A percentile compares a stretch with the other conserved stretches of the same genome.
phyloP scores from a whole-genome alignment of 2,888 invertebrate species.

The Polydrusus pterygomalis region DNA sequence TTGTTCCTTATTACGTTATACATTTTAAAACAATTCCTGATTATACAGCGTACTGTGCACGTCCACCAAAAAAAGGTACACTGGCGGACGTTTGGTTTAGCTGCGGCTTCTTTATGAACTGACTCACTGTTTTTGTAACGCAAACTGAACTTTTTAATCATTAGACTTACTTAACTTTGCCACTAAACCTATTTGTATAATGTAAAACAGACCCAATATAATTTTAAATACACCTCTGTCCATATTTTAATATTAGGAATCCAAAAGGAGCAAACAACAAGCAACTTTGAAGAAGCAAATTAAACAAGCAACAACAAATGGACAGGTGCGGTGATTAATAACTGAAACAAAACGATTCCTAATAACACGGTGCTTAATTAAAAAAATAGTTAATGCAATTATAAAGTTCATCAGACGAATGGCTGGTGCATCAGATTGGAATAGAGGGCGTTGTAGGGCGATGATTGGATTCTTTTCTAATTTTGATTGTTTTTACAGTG shows the following conservation, averaged over 20 bases:
- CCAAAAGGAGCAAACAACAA: constrained; percentile 9
- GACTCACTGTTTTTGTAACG: no score
- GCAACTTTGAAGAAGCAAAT: constrained; percentile 36
- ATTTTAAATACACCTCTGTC: constrained; percentile 11
- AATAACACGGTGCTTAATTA: constrained; percentile 38
- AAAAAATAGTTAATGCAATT: constrained; percentile 36
- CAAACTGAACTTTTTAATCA: no score
- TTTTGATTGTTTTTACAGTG: no score
- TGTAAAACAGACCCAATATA: no score
- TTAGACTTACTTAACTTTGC: no score
- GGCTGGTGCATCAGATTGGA: constrained; percentile 24
- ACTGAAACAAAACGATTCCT: constrained; percentile 38
- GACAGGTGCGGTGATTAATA: constrained; percentile 43
- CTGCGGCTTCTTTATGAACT: no score
- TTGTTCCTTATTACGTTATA: no score
- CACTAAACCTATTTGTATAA: no score
- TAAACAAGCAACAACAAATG: constrained; percentile 35
- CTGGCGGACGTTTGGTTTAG: no score
- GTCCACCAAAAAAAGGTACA: no score
- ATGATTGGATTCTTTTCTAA: constrained; percentile 5
- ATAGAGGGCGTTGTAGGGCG: constrained; percentile 25
- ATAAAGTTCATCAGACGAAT: constrained; percentile 37
- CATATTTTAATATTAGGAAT: constrained; percentile 19
- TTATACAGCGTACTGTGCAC: no score
- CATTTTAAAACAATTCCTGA: no score